Evolutionary conservation across 1,140 invertebrate species (phyloP).

Genomic region (Lasioglossum baleicum): DNA sequence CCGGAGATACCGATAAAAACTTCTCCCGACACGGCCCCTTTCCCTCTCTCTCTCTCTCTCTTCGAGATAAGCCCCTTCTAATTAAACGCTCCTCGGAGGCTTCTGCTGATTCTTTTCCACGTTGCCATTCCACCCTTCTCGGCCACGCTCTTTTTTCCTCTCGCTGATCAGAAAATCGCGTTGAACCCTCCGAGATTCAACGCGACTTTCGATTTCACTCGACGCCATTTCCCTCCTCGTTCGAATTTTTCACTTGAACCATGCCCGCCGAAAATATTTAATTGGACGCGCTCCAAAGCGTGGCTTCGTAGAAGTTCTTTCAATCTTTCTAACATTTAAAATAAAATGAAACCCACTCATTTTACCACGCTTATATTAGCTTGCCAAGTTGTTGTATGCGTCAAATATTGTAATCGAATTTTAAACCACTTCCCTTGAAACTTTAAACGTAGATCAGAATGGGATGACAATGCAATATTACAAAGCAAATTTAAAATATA

Average conservation of each 20-base stretch:
- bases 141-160: background rate
- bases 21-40: conserved; percentile 31
- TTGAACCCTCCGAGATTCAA: background rate
- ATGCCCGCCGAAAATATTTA: background rate
- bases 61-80: conserved; percentile 58
- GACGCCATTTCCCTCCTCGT: background rate
- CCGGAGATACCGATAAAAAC: conserved; percentile 48
- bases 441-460: no score
- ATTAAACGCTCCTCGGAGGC: conserved; percentile 63
- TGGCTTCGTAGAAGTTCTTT: no score
- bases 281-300: background rate
- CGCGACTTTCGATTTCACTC: background rate
- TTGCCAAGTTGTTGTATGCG: no score
- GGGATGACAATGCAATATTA: no score
- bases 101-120: conserved; percentile 32
- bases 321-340: no score
- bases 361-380: no score
- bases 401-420: no score
- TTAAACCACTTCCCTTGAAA: no score
- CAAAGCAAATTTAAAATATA: no score
- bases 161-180: conserved; percentile 3
- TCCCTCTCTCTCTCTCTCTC: conserved; percentile 7
- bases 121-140: background rate
- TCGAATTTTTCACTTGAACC: background rate
- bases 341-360: no score